These are phyloP conservation scores for Polypedilum pembai DNA, from an alignment of 1,140 invertebrate species.

Conservation along the genomic window DNA sequence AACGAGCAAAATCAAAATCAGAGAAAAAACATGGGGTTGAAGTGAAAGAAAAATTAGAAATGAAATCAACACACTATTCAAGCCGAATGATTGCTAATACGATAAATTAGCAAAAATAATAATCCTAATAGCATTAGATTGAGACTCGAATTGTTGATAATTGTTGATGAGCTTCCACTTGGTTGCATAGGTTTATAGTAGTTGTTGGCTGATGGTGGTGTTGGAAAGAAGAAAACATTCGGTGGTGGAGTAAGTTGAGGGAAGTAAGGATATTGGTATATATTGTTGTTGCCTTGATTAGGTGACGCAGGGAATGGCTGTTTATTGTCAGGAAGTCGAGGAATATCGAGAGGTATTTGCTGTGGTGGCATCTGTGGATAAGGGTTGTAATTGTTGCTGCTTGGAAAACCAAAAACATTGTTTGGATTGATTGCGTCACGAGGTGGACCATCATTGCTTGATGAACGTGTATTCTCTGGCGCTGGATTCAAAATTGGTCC, in stretches of 20 bases:
- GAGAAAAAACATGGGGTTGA: not conserved
- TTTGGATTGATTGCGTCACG: constrained; percentile 38
- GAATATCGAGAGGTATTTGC: constrained; percentile 41
- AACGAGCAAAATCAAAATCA: not conserved
- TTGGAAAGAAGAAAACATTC: constrained; percentile 26
- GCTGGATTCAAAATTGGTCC: constrained; percentile 42
- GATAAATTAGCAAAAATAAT: constrained; percentile 27
- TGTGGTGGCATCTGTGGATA: constrained; percentile 32
- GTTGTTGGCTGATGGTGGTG: not conserved
- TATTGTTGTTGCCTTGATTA: constrained; percentile 27
- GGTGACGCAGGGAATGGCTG: constrained; percentile 41
- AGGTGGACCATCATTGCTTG: constrained; percentile 33
- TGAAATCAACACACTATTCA: not conserved
- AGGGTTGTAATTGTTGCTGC: constrained; percentile 28
- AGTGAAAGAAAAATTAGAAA: not conserved
- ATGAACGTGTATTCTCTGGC: constrained; percentile 41
- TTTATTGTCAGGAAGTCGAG: constrained; percentile 36
- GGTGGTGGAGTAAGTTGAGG: constrained; percentile 20
- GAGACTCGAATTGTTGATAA: not conserved
- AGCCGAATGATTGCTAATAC: constrained; percentile 21
- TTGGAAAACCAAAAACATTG: constrained; percentile 41
- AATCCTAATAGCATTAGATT: constrained; percentile 14
- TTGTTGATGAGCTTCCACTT: constrained; percentile 1
- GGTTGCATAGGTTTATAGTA: constrained; percentile 27
- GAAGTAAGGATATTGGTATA: constrained; percentile 41